Base-by-base conservation (phyloP, 2,113 vertebrate genomes). In the Piprites chloris region DNA sequence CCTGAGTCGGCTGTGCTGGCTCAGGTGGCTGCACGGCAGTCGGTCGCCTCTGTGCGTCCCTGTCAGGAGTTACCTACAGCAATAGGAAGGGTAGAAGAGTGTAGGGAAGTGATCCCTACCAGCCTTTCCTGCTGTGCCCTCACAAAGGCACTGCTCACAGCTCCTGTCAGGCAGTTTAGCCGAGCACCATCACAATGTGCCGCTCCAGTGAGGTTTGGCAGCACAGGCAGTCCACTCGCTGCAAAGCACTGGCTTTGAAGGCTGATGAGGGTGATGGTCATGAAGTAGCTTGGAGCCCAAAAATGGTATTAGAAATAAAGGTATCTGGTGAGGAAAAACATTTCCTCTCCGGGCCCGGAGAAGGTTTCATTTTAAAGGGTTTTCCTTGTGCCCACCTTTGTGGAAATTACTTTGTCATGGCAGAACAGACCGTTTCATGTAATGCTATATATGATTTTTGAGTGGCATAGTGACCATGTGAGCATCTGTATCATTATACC, bases 1-100 rank as follows among this genome's bases (percentile, higher is more conserved):
- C 2, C 30, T 39, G 3, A 1, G 32, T 4, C 0, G 33, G 61
- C 59, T 5, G 0, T 2, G 33, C 58, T 26, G 84, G 72, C 80
- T 62, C 83, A 52, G 89, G 83, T 55, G 91, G 49, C 89, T 1
- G 61, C 73, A 4, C 61, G 35, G 84, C 3, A 2, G n/a, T 69
- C 0, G 6, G 49, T 86, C 59, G 28, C 42, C 68, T 35, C 30
- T 9, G 68, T 0, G 2, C 52, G 10, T 37, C 44, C 33, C 76
- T 86, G 47, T 32, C 74, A 65, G 75, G 44, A 62, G 13, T 20
- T 10, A 62, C 0, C 53, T 81, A 68, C 76, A 19, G 20, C 49
- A 3, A 9, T 3, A 3, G 1, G 4, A 44, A 67, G 72, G 61
- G 46, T 3, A 21, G 62, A 24, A 30, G 17, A 46, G 62, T 3